Conservation (phyloP, 2,888 invertebrate species). For the Baronia brevicornis region DNA sequence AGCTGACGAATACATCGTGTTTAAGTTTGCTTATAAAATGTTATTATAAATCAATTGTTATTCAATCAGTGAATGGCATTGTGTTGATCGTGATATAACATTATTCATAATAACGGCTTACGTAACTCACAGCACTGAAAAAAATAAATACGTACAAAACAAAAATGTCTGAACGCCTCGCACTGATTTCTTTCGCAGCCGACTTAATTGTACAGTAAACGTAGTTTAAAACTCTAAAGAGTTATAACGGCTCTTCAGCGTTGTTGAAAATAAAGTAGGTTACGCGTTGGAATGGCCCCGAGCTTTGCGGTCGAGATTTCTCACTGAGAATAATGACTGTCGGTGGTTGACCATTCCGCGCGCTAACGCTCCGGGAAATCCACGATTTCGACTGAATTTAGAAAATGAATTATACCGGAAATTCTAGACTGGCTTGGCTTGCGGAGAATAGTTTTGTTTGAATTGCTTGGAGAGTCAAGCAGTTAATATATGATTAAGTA, state of each 20-base stretch:
- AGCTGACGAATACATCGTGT: not conserved
- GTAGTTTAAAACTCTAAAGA: no score
- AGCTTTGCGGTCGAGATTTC: slow-evolving; percentile 3
- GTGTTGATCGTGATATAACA: not conserved
- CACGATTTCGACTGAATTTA: no score
- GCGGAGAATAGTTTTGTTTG: no score
- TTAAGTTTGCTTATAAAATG: not conserved
- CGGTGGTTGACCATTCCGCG: not conserved
- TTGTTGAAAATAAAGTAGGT: slow-evolving; percentile 4
- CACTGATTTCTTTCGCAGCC: no score
- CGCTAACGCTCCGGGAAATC: slow-evolving; percentile 5
- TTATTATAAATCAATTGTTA: slow-evolving; percentile 1
- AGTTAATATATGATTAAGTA: no score
- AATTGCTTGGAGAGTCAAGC: no score
- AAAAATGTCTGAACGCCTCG: no score
- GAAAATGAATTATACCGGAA: no score
- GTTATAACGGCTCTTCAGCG: no score
- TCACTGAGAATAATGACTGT: not conserved
- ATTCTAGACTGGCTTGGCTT: no score
- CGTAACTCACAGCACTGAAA: not conserved
- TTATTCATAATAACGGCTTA: not conserved
- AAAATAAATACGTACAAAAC: not conserved
- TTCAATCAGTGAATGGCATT: not conserved
- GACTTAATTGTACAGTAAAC: no score
- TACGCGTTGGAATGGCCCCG: slow-evolving; percentile 9